Conservation (phyloP, 1,140 invertebrate genomes). For the Eufriesea mexicana region DNA sequence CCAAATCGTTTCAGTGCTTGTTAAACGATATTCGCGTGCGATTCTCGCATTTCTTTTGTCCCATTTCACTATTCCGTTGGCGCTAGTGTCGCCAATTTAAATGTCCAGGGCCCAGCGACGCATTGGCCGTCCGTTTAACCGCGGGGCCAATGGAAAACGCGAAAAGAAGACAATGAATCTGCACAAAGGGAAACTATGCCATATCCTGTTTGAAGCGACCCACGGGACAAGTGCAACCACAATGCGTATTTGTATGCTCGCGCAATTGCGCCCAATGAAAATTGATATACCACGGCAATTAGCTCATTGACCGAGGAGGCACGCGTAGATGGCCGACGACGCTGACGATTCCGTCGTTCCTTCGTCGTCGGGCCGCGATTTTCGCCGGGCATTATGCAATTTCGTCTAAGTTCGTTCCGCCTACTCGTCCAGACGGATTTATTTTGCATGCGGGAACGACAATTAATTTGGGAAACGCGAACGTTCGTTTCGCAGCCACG, state of each 20-base stretch:
- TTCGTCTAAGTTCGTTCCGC: constrained; percentile 32
- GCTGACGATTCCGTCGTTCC: constrained; percentile 18
- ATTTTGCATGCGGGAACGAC: constrained; percentile 39
- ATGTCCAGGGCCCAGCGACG: neutral
- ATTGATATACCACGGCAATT: constrained; percentile 76
- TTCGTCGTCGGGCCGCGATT: constrained; percentile 43
- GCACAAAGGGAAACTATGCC: constrained; percentile 66
- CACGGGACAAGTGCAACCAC: constrained; percentile 68
- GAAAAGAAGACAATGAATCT: constrained; percentile 57
- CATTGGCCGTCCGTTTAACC: constrained; percentile 21
- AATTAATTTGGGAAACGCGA: constrained; percentile 39
- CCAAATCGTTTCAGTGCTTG: too few species aligned
- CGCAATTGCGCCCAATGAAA: constrained; percentile 77
- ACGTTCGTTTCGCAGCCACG: neutral
- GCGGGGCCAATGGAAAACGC: constrained; percentile 20
- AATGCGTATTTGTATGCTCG: constrained; percentile 68
- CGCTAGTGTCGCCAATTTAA: neutral
- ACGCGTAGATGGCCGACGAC: constrained; percentile 43
- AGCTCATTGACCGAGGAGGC: constrained; percentile 75
- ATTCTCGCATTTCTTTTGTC: neutral
- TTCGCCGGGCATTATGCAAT: constrained; percentile 58
- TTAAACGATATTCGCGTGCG: neutral
- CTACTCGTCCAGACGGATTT: constrained; percentile 31
- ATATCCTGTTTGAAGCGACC: constrained; percentile 74
- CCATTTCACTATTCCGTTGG: neutral